phyloP scores from a whole-genome alignment of 2,113 vertebrate genomes.

The Myiopsitta monachus region DNA sequence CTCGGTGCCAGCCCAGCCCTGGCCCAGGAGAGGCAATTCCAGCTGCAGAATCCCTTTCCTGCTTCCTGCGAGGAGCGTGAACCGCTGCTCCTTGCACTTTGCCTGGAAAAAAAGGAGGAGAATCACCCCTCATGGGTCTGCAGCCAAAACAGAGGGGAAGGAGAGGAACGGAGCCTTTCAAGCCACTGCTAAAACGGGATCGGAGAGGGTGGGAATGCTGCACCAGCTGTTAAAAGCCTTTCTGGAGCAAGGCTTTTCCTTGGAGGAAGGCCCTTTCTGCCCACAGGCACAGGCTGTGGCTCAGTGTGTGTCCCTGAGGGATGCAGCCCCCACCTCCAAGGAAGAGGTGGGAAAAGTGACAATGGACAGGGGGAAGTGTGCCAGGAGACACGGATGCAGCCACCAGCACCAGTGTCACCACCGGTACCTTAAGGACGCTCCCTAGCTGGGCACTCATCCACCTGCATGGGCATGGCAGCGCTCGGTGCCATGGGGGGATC shows the following conservation, averaged over 20 bases:
- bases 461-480: background rate
- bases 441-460: background rate
- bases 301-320: background rate
- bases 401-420: background rate
- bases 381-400: background rate
- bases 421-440: background rate
- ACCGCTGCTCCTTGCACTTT: constrained; percentile 29
- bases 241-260: background rate
- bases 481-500: background rate
- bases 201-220: background rate
- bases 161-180: constrained; percentile 17
- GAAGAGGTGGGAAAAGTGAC: background rate
- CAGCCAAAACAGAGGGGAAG: background rate
- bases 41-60: constrained; percentile 10
- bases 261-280: background rate
- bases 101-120: constrained; percentile 20
- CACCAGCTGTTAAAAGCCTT: background rate
- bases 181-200: background rate
- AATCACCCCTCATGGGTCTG: constrained; percentile 52
- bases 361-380: background rate
- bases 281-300: background rate
- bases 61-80: constrained; percentile 32
- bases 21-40: background rate
- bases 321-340: background rate
- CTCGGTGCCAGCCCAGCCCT: background rate